Evolutionary conservation across 2,113 vertebrate genomes (phyloP).

Genomic region (Motacilla tschutschensis): DNA sequence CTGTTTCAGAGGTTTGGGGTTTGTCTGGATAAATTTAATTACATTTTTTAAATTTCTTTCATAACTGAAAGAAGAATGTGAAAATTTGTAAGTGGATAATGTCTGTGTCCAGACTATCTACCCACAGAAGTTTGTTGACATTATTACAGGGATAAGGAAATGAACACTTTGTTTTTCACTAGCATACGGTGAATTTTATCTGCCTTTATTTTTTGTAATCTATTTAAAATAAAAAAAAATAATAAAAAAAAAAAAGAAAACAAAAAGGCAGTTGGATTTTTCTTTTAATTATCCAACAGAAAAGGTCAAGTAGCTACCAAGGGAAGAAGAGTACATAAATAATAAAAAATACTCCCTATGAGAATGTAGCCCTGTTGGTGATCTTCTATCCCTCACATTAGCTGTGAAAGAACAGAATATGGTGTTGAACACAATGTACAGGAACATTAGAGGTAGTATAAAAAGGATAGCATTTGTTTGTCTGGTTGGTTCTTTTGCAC

Average conservation of each 20-base stretch:
- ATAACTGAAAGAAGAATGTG: neutral
- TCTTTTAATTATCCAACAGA: constrained; percentile 6
- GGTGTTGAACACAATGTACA: neutral
- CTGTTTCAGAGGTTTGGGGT: neutral
- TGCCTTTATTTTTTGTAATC: neutral
- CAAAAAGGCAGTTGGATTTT: neutral
- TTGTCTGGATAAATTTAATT: neutral
- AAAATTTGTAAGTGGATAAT: constrained; percentile 27
- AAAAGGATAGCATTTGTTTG: neutral
- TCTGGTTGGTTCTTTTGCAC: neutral
- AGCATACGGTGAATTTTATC: constrained; percentile 32
- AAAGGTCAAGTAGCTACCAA: constrained; percentile 3
- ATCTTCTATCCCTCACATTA: neutral
- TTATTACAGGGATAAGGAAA: constrained; percentile 41
- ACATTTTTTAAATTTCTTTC: neutral
- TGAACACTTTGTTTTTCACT: neutral
- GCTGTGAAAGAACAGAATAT: neutral
- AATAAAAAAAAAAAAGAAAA: neutral
- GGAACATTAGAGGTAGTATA: neutral
- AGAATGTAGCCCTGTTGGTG: neutral
- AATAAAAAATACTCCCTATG: neutral
- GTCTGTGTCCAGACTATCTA: neutral
- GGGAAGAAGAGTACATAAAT: neutral
- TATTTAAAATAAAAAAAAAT: neutral
- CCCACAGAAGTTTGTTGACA: constrained; percentile 25